phyloP scores from a whole-genome alignment of 2,113 vertebrate species.

The Dasypus novemcinctus region DNA sequence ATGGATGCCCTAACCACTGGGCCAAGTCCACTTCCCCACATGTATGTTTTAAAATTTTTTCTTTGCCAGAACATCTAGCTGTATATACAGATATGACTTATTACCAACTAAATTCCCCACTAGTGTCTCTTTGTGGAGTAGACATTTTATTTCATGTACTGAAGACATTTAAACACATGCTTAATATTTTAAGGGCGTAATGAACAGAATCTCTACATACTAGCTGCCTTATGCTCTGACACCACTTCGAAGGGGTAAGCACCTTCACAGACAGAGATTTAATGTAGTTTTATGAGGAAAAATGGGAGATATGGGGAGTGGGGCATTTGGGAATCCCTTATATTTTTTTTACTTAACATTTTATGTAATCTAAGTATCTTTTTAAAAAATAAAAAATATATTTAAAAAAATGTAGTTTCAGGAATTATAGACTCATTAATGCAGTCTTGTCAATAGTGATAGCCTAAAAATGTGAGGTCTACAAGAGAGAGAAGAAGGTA shows the following conservation, averaged over 20 bases:
- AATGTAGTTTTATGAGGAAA: too few relatives aligned
- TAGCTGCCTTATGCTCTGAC: constrained; percentile 72
- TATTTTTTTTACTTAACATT: too few relatives aligned
- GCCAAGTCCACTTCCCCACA: too few relatives aligned
- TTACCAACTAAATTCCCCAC: constrained; percentile 46
- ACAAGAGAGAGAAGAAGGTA: constrained; percentile 46
- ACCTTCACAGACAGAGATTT: constrained; percentile 67
- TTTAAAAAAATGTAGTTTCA: background rate
- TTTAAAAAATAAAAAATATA: too few relatives aligned
- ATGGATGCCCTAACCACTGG: too few relatives aligned
- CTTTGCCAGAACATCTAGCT: constrained; percentile 58
- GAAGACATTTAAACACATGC: constrained; percentile 42
- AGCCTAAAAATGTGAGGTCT: constrained; percentile 46
- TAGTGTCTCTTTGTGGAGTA: constrained; percentile 55
- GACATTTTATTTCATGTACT: constrained; percentile 47
- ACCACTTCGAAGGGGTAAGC: constrained; percentile 75
- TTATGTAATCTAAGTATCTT: too few relatives aligned
- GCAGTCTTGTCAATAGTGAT: constrained; percentile 42
- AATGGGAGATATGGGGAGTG: too few relatives aligned
- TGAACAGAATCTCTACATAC: constrained; percentile 55
- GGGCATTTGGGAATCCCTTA: too few relatives aligned
- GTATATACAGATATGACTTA: constrained; percentile 42
- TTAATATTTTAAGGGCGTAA: background rate
- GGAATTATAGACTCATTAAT: background rate
- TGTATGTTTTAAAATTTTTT: constrained; percentile 47